Evolutionary conservation across 2,113 vertebrate species (phyloP), one percentile per base, ranked within the genome.

Genomic region (Tympanuchus pallidicinctus): DNA sequence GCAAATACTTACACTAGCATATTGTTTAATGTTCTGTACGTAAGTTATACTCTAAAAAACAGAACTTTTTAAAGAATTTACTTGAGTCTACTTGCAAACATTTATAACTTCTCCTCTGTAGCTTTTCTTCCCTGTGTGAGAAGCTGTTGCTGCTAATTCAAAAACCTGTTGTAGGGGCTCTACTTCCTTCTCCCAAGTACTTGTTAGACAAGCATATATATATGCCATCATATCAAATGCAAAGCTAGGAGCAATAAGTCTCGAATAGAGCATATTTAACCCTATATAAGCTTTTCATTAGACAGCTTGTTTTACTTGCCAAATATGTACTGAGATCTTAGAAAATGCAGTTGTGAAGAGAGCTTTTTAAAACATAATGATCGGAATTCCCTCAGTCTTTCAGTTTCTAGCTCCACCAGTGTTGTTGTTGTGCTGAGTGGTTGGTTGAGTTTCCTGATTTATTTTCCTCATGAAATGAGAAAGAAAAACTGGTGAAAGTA

Each of bases 221-320:
- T 91, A 94, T 91, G 96, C 90, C 50, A 78, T 96, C 90, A 50
- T 90, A 95, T 95, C 81, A 94, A 94, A 43, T 93, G 83, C 95
- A 97, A 94, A 85, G 92, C 93, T 91, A 97, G 89, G 91, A 97
- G 96, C 97, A 97, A 96, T 97, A 98, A 98, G 97, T 83, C 89
- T 92, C 95, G 57, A 45, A 9, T 11, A 36, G 36, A 77, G 30
- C 36, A 3, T 47, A 59, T 79, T 79, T 67, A 54, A 47, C 65
- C 34, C 28, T 70, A 14, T 42, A 38, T 3, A 40, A 45, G 67
- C n/a, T 94, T 92, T 78, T 76, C 91, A 67, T 11, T 88, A 57
- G 84, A 9, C 73, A 78, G 50, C 42, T 86, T 91, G n/a, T 76
- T 52, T 79, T 47, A 50, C 47, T 93, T 90, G 84, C 76, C 93